Evolutionary conservation across 1,140 invertebrate species (phyloP), one percentile per base, ranked within the genome.

Genomic region (Apis dorsata): DNA sequence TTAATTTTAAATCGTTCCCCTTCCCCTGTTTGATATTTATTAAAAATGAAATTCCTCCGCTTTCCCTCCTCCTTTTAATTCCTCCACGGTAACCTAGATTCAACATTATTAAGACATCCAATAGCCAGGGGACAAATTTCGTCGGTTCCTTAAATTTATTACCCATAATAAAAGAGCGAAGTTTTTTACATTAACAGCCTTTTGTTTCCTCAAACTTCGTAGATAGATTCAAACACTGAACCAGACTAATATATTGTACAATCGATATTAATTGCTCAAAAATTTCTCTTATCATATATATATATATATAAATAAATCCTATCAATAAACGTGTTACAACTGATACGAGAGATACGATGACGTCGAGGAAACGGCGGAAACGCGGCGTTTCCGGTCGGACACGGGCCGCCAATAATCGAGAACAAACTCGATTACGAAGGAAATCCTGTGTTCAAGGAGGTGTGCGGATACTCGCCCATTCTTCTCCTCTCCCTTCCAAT

Each of bases 341-440:
- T 24, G 24, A 24, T 24, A 24, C 24, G 1, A 34, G 34, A 34
- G 34, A 24, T 17, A 17, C 11, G 66, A 68, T 21, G 34, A 5
- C 19, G 28, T 21, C 24, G 24, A 24, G 24, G 24, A 24, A 24
- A 24, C 24, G 53, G 60, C 34, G 77, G 84, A 72, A 86, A 87
- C 65, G 79, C 60, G 53, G 70, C 59, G 66, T 86, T 87, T 87
- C 86, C 86, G 86, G 74, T 75, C 81, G 83, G 72, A 34, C 68
- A 83, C 71, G 83, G 82, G 77, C 68, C 68, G 75, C 81, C 86
- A 85, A 88, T 88, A 88, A 88, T 88, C 86, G 87, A 77, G 86
- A 85, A 88, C 84, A 88, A 88, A 88, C 84, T 88, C 87, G 87
- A 88, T 88, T 88, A 88, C 86, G 84, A 77, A 88, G 80, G 80